phyloP scores from a whole-genome alignment of 2,113 vertebrate genomes.

The Tyto alba region DNA sequence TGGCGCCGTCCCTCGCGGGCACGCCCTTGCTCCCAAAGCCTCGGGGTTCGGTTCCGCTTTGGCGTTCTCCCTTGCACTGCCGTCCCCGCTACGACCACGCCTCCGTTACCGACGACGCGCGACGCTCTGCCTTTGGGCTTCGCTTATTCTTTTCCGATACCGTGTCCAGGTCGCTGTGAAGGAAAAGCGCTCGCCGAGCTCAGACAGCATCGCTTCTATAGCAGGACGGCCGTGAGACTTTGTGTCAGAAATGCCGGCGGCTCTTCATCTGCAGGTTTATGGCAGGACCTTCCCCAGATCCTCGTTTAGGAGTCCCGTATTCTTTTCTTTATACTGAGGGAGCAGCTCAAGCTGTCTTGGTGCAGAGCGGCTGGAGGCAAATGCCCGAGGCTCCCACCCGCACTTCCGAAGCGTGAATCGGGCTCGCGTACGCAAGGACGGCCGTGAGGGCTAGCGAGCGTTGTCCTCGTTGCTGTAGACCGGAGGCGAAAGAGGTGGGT shows the following conservation, averaged over 20 bases:
- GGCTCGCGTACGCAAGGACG: fast-evolving
- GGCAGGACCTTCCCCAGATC: fast-evolving
- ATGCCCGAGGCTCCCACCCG: fast-evolving
- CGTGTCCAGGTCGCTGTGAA: not conserved
- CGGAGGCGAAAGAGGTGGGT: not conserved
- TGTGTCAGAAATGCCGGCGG: not conserved
- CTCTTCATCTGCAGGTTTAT: not conserved
- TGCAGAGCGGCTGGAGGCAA: fast-evolving
- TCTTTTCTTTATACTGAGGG: not conserved
- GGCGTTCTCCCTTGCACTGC: not conserved
- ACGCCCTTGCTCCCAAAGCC: fast-evolving
- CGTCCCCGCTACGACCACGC: fast-evolving
- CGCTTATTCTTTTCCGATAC: not conserved
- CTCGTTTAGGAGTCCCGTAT: fast-evolving
- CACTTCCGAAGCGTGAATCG: fast-evolving
- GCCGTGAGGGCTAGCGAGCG: fast-evolving
- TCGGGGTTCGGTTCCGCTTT: fast-evolving
- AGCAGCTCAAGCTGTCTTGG: not conserved
- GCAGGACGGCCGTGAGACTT: not conserved
- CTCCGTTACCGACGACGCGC: not conserved
- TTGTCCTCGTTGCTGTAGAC: not conserved
- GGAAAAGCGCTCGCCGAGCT: not conserved
- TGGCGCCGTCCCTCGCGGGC: fast-evolving
- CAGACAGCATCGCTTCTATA: not conserved
- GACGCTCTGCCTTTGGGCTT: fast-evolving